A percentile compares a stretch with the other conserved stretches of the same genome.
phyloP scores from a whole-genome alignment of 1,140 invertebrate species.

The Venturia canescens region DNA sequence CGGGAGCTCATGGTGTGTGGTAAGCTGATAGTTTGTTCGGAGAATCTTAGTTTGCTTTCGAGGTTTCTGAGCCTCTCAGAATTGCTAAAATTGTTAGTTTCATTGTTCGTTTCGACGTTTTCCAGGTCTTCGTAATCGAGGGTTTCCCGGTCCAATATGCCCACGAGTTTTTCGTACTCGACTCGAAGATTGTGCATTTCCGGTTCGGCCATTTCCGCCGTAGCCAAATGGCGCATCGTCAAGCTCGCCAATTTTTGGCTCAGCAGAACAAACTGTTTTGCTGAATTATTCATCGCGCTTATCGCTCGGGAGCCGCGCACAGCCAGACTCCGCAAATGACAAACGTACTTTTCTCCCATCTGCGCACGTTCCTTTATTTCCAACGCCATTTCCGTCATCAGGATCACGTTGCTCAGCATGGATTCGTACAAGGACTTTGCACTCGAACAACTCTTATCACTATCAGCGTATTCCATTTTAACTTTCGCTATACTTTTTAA shows the following conservation, averaged over 20 bases:
- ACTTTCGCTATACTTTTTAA: not conserved
- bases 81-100: slow-evolving; percentile 24
- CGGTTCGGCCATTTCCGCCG: slow-evolving; percentile 11
- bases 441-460: not conserved
- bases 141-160: slow-evolving; percentile 61
- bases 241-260: slow-evolving; percentile 60
- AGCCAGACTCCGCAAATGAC: slow-evolving; percentile 62
- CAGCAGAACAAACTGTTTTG: slow-evolving; percentile 61
- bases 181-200: slow-evolving; percentile 49
- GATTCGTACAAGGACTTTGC: slow-evolving; percentile 53
- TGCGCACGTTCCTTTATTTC: slow-evolving; percentile 65
- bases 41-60: slow-evolving; percentile 62
- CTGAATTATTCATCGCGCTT: slow-evolving; percentile 57
- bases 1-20: slow-evolving; percentile 56
- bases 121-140: slow-evolving; percentile 60
- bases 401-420: slow-evolving; percentile 65
- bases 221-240: slow-evolving; percentile 41
- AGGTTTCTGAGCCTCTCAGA: slow-evolving; percentile 66
- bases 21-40: slow-evolving; percentile 45
- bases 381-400: slow-evolving; percentile 69
- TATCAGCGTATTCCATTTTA: not conserved
- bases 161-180: slow-evolving; percentile 66
- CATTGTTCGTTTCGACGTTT: slow-evolving; percentile 21
- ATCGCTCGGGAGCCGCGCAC: slow-evolving; percentile 60
- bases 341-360: slow-evolving; percentile 68